A percentile compares a stretch with the other conserved stretches of the same genome.
Evolutionary conservation across 2,888 invertebrate species (phyloP).

Genomic region (Cephonodes hylas): DNA sequence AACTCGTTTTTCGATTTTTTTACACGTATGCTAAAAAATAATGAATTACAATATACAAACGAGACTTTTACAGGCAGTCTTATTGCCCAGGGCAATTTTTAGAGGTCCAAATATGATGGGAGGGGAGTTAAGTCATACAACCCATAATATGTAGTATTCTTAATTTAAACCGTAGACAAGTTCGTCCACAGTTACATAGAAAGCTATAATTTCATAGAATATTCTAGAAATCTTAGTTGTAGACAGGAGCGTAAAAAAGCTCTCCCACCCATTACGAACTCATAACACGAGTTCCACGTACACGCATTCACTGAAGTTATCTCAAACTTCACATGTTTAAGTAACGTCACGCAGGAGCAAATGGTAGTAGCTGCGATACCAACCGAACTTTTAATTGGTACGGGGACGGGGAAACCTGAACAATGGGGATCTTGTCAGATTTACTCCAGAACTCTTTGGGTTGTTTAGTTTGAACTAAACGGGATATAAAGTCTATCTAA

Average conservation of each 20-base stretch:
- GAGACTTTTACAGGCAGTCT: no score
- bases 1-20: no score
- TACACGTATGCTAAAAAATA: no score
- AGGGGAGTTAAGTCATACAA: no score
- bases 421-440: neutral
- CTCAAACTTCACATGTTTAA: neutral
- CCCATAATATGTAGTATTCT: no score
- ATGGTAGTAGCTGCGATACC: constrained; percentile 7
- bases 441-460: neutral
- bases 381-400: constrained; percentile 8
- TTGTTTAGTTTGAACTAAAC: neutral
- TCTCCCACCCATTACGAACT: neutral
- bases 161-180: no score
- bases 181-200: no score
- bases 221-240: neutral
- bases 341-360: neutral
- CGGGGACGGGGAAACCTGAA: neutral
- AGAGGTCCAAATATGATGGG: no score
- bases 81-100: no score
- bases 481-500: no score
- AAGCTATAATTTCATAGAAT: no score
- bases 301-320: neutral
- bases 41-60: no score
- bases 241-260: neutral
- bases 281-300: neutral